Percentiles rank a stretch among this genome's conserved stretches.
These are phyloP conservation scores for Willisornis vidua DNA, from an alignment of 2,113 vertebrate species.

Conservation along the genomic window DNA sequence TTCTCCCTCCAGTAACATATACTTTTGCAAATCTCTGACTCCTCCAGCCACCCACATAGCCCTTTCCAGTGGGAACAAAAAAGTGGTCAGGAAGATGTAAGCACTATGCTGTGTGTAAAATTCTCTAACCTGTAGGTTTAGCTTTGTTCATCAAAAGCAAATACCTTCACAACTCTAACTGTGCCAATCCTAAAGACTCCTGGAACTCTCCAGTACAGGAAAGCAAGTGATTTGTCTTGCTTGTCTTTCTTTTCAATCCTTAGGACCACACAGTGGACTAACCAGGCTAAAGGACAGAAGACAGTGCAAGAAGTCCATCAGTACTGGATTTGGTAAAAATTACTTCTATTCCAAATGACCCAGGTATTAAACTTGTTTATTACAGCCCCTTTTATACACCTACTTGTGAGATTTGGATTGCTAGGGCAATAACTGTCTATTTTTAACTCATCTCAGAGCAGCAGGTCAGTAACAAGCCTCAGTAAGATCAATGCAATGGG, in stretches of 20 bases:
- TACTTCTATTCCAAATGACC: neutral
- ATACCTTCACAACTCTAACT: neutral
- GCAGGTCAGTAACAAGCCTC: neutral
- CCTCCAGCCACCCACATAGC: neutral
- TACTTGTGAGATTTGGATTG: neutral
- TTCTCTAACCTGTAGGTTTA: neutral
- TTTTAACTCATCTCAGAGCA: neutral
- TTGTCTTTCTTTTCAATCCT: neutral
- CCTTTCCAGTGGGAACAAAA: neutral
- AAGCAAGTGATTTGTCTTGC: neutral
- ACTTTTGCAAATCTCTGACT: neutral
- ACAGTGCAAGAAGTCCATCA: neutral
- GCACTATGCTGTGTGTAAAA: neutral
- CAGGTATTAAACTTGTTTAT: neutral
- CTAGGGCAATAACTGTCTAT: neutral
- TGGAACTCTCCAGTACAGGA: neutral
- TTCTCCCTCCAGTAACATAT: neutral
- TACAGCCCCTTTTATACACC: neutral
- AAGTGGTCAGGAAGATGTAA: fast-evolving
- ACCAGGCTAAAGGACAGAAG: neutral
- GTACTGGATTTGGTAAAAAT: neutral
- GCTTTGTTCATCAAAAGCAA: neutral
- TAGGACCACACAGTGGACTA: neutral
- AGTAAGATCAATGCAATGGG: neutral
- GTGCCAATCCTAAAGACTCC: neutral